Base-by-base conservation (phyloP, 2,113 vertebrate genomes). In the Lycaon pictus region DNA sequence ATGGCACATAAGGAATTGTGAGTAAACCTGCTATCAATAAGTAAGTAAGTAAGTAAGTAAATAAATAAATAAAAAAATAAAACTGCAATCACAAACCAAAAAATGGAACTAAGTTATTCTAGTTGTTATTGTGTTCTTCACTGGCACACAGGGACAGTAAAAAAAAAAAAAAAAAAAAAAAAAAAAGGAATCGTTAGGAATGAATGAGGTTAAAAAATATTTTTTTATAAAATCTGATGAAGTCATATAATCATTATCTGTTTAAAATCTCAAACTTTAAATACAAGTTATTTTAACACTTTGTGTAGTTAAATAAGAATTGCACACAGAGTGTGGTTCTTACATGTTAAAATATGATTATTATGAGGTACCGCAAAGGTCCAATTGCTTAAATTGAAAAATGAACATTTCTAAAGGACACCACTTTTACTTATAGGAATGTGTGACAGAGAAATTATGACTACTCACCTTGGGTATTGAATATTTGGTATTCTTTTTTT, bases 111-210 rank as follows among this genome's bases (percentile, higher is more conserved):
- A 56, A n/a, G 23, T 55, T 48, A 23, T 76, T 67, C 29, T 13
- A 74, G 12, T 56, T 37, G 48, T 67, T 88, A 29, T 22, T 35
- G 2, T 48, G 11, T 69, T 77, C n/a, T 37, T 82, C 43, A 53
- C 2, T 62, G n/a, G 3, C 11, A 27, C 2, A 10, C 3, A 58
- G 65, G 43, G 6, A 80, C 4, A 55, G 3, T 37, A 1, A n/a
- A 8, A n/a, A 32, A 16, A n/a, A 67, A 32, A 55, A 55, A 55
- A 55, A 55, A 60, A 56, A 80, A 20, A 51, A 48, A 69, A 86
- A 94, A 71, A 2, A 65, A 25, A 43, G 3, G 27, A 62, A 62
- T 88, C 55, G 35, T 88, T 95, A 77, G 83, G 20, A 88, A 83
- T 83, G 25, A 92, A 60, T 77, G 7, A 19, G 65, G 2, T n/a